Base-by-base conservation (phyloP, 1,140 invertebrate species). In the Microplitis demolitor region DNA sequence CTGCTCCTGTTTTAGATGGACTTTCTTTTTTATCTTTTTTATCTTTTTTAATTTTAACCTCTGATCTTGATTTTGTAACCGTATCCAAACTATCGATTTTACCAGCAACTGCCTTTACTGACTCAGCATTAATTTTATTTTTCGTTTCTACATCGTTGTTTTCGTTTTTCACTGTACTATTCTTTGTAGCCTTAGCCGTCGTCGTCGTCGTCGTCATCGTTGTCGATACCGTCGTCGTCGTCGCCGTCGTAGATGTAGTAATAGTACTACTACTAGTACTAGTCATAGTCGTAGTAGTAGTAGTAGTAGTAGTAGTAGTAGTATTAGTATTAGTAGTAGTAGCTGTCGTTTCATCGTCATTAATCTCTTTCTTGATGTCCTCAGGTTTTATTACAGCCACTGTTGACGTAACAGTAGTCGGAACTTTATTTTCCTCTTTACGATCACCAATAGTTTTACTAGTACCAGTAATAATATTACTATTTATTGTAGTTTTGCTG, bases 361-460 rank as follows among this genome's bases (percentile, higher is more conserved):
- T 71, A 3, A 78, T 39, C 66, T 84, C 84, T 45, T 82, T 78
- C 45, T 85, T 86, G 9, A 85, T 85, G 53, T 86, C 77, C 53
- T 83, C 82, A 0, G 80, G 74, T 8, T 80, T 79, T 54, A 83
- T 81, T 50, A 75, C 24, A 24, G 24, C 71, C 0, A 75, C 0
- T 74, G 69, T 33, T 14, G 73, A 64, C 3, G 45, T 13, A 3
- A 66, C 74, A 14, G 31, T 61, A n/a, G 74, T 74, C 1, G 71
- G 62, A 5, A 82, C 78, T 33, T 75, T 74, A 16, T 69, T 79
- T 4, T 82, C 79, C 13, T 78, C 77, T 1, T 77, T 75, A 3
- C 50, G 58, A 9, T 50, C 14, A 4, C 76, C 76, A 13, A 81
- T 80, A 13, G 68, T 14, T 45, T 82, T 80, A 45, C 39, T 45